These are phyloP conservation scores for Pseudococcus longispinus DNA, from an alignment of 2,888 invertebrate species.

Conservation along the genomic window DNA sequence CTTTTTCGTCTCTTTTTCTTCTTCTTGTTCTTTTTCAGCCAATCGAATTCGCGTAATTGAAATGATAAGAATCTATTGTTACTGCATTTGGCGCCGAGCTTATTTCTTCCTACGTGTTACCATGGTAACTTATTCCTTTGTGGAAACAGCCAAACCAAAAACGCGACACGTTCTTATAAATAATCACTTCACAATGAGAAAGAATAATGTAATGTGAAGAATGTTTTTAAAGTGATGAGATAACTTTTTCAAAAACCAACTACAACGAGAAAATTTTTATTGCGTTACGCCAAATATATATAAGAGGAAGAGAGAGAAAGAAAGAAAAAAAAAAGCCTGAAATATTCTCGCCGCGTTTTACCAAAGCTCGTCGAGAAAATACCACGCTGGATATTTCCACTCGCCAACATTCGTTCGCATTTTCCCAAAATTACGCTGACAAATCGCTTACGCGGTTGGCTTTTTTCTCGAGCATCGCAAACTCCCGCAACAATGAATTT, in stretches of 20 bases:
- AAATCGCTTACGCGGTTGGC: background rate
- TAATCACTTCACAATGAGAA: slow-evolving; percentile 56
- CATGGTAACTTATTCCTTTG: slow-evolving; percentile 56
- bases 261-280: slow-evolving; percentile 41
- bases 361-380: background rate
- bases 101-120: slow-evolving; percentile 56
- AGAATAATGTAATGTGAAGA: slow-evolving; percentile 52
- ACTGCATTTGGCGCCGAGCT: slow-evolving; percentile 57
- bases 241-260: slow-evolving; percentile 42
- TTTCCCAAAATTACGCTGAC: slow-evolving; percentile 12
- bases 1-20: slow-evolving; percentile 52
- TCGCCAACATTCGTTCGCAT: background rate
- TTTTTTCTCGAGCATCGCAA: too few relatives aligned
- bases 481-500: background rate
- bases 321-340: background rate
- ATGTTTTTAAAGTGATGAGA: slow-evolving; percentile 56
- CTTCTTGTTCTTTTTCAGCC: slow-evolving; percentile 54
- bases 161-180: slow-evolving; percentile 56
- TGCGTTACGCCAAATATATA: slow-evolving; percentile 20
- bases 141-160: slow-evolving; percentile 54
- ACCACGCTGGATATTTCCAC: background rate
- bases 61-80: slow-evolving; percentile 57
- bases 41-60: slow-evolving; percentile 57
- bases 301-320: background rate
- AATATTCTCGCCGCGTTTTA: background rate